Percentiles rank a stretch among this genome's conserved stretches.
Conservation (phyloP, 1,140 invertebrate species). For the Hycleus cichorii region DNA sequence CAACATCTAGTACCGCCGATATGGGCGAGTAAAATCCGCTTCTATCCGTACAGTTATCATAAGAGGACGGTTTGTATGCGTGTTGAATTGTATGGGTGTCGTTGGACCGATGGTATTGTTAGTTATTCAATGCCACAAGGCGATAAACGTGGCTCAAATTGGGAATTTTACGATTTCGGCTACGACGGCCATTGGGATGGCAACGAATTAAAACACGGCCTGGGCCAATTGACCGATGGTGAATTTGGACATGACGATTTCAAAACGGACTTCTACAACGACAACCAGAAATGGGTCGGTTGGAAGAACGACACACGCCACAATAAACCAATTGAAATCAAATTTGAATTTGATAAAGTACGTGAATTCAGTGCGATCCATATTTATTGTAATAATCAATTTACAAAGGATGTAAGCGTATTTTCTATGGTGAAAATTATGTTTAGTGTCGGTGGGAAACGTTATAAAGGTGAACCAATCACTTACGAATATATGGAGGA, state of each 20-base stretch:
- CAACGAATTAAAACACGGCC: slow-evolving; percentile 57
- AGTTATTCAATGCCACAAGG: slow-evolving; percentile 80
- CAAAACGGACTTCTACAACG: slow-evolving; percentile 56
- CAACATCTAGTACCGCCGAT: slow-evolving; percentile 63
- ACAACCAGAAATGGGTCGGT: slow-evolving; percentile 78
- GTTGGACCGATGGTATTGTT: slow-evolving; percentile 65
- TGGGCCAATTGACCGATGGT: slow-evolving; percentile 80
- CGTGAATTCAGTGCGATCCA: slow-evolving; percentile 79
- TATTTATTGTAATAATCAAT: slow-evolving; percentile 76
- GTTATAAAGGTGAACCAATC: slow-evolving; percentile 55
- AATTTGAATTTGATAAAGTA: slow-evolving; percentile 82
- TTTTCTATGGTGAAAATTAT: slow-evolving; percentile 55
- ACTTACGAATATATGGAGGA: slow-evolving; percentile 50
- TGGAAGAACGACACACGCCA: slow-evolving; percentile 77
- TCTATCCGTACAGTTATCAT: slow-evolving; percentile 67
- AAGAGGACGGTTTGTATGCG: slow-evolving; percentile 70
- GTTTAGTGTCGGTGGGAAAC: slow-evolving; percentile 65
- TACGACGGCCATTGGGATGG: slow-evolving; percentile 63
- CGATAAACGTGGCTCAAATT: slow-evolving; percentile 59
- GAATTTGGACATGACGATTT: slow-evolving; percentile 58
- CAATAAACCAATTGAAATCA: slow-evolving; percentile 61
- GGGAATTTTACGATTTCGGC: slow-evolving; percentile 68
- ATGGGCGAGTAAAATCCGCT: slow-evolving; percentile 63
- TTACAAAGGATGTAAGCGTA: slow-evolving; percentile 70
- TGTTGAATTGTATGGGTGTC: slow-evolving; percentile 69